Evolutionary conservation across 1,140 invertebrate species (phyloP), one percentile per base, ranked within the genome.

Genomic region (Grapholita molesta): DNA sequence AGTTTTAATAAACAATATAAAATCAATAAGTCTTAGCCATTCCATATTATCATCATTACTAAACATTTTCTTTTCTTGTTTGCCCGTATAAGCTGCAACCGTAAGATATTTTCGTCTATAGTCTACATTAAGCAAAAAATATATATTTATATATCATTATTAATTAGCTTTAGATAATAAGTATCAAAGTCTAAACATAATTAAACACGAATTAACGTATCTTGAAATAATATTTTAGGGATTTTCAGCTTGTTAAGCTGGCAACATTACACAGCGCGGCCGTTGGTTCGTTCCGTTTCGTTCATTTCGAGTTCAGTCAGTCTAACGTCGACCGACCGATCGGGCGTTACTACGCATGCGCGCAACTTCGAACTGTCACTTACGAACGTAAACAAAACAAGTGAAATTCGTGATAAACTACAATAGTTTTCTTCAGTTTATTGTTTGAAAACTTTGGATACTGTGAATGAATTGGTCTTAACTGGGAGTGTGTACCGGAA

Each of bases 351-450:
- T 72, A 78, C 85, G 88, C 86, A 88, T 88, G 88, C 86, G 86
- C 73, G 71, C 28, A 15, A 53, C 61, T 68, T 75, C 79, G 82
- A 74, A 84, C 79, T 84, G 83, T 83, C 84, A 86, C 68, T 80
- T 78, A n/a, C 80, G 85, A 85, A 86, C 82, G 88, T 90, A 90
- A 90, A 90, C 84, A 90, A 48, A 88, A 87, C 83, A 86, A 87
- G 84, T 88, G 87, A 81, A 79, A 77, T 80, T 76, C 77, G 85
- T 83, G 77, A 76, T 74, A 76, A 72, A 79, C 25, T 25, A 73
- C 68, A 75, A 18, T 70, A 72, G 57, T 32, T 69, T 66, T 66
- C 70, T 76, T 76, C 67, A 71, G 69, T 75, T 76, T 70, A 67
- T 57, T 64, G 67, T 72, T 33, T 73, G 72, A 67, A 35, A 65